phyloP scores from a whole-genome alignment of 1,140 invertebrate species.

The Scaptodrosophila lebanonensis region DNA sequence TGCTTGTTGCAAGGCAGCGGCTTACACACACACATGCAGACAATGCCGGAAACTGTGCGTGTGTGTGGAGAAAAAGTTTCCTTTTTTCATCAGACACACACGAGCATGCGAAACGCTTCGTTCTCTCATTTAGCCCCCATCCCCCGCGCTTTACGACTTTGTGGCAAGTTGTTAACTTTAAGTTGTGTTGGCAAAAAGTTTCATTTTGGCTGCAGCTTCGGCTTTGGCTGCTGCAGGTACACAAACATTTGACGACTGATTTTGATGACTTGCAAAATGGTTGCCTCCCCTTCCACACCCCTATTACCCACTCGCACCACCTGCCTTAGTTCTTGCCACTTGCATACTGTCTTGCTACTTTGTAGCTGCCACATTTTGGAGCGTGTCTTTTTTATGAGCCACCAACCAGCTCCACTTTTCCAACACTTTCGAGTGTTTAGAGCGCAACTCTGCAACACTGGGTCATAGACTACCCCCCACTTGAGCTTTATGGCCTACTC shows the following conservation, averaged over 20 bases:
- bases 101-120: conserved; percentile 65
- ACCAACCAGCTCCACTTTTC: too few species aligned
- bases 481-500: conserved; percentile 46
- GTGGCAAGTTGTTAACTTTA: conserved; percentile 54
- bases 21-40: too few species aligned
- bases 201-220: conserved; percentile 3
- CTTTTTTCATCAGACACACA: conserved; percentile 49
- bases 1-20: conserved; percentile 23
- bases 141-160: conserved; percentile 41
- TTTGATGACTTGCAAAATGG: conserved; percentile 51
- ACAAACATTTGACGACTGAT: conserved; percentile 41
- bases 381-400: too few species aligned
- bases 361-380: conserved; percentile 16
- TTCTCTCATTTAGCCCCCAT: too few species aligned
- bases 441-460: conserved; percentile 39
- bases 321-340: too few species aligned
- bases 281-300: too few species aligned
- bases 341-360: conserved; percentile 10
- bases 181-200: conserved; percentile 10
- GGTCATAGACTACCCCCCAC: conserved; percentile 41
- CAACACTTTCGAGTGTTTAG: conserved; percentile 19
- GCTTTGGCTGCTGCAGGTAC: background rate
- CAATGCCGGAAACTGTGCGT: conserved; percentile 31
- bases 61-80: conserved; percentile 43
- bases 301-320: too few species aligned